Percentiles rank a stretch among this genome's conserved stretches.
Evolutionary conservation across 2,113 vertebrate species (phyloP).

Genomic region (Cryptotis parvus): DNA sequence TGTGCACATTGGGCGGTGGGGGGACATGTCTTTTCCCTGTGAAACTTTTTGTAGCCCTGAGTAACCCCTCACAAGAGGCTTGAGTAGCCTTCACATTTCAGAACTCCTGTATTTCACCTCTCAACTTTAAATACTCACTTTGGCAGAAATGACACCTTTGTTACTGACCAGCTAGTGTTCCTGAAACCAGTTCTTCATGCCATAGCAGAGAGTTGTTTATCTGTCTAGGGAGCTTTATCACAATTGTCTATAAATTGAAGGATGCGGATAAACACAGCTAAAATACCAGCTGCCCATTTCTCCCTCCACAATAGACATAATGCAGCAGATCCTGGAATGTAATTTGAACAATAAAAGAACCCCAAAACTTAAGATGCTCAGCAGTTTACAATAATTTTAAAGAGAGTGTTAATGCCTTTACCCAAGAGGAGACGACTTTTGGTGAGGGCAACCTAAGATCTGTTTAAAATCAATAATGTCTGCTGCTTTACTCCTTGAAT

Average conservation of each 20-base stretch:
- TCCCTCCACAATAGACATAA: neutral
- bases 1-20: neutral
- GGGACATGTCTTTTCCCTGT: neutral
- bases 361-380: constrained; percentile 21
- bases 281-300: constrained; percentile 10
- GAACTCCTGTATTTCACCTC: neutral
- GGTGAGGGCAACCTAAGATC: constrained; percentile 48
- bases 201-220: constrained; percentile 37
- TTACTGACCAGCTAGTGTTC: constrained; percentile 31
- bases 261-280: constrained; percentile 42
- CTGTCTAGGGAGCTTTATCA: constrained; percentile 36
- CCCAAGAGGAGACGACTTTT: constrained; percentile 2
- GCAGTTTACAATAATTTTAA: constrained; percentile 33
- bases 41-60: neutral
- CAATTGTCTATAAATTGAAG: constrained; percentile 42
- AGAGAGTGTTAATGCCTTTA: constrained; percentile 38
- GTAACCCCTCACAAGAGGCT: constrained; percentile 42
- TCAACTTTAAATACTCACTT: constrained; percentile 46
- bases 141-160: constrained; percentile 40
- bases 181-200: constrained; percentile 17
- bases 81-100: too few relatives aligned
- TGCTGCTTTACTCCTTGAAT: constrained; percentile 65
- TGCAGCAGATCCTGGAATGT: neutral
- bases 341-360: neutral
- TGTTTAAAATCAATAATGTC: constrained; percentile 75